These are phyloP conservation scores for Mimumesa dahlbomi DNA, from an alignment of 2,888 invertebrate genomes.

Conservation along the genomic window DNA sequence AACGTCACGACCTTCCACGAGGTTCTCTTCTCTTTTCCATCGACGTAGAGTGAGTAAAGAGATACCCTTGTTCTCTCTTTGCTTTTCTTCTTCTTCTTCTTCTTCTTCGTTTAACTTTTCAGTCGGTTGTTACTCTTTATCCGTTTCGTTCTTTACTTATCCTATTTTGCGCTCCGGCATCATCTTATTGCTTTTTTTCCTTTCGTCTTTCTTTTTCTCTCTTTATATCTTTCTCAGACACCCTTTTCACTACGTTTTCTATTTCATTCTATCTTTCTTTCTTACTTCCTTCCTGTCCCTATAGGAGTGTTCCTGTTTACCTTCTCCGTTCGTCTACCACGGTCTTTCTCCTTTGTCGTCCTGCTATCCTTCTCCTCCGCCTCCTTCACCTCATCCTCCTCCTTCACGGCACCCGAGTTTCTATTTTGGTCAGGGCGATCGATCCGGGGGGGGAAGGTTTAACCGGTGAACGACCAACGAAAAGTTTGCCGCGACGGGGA, in stretches of 20 bases:
- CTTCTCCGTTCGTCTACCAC: too few species aligned
- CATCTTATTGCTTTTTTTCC: too few species aligned
- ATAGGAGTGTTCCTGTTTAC: too few species aligned
- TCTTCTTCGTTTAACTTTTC: too few species aligned
- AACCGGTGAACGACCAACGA: slow-evolving; percentile 21
- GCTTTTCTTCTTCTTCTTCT: slow-evolving; percentile 5
- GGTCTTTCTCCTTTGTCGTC: background rate
- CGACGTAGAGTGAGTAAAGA: slow-evolving; percentile 4
- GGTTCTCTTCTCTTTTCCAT: slow-evolving; percentile 20
- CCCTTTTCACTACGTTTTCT: too few species aligned
- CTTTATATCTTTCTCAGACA: too few species aligned
- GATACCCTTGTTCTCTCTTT: background rate
- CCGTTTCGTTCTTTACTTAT: too few species aligned
- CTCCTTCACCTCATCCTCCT: background rate
- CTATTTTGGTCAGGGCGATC: slow-evolving; percentile 39
- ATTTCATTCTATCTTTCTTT: too few species aligned
- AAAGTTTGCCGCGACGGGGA: slow-evolving; percentile 30
- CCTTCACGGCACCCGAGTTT: background rate
- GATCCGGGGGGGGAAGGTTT: slow-evolving; percentile 31
- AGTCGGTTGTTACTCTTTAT: too few species aligned
- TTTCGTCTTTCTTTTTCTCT: too few species aligned
- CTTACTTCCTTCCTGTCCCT: too few species aligned
- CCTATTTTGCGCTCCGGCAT: too few species aligned
- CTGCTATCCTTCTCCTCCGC: background rate
- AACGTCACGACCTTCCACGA: slow-evolving; percentile 57